Evolutionary conservation across 35 echinoderm and acorn worm species (phyloP), one percentile per base, ranked within the genome.

Genomic region (Holothuria glaberrima): DNA sequence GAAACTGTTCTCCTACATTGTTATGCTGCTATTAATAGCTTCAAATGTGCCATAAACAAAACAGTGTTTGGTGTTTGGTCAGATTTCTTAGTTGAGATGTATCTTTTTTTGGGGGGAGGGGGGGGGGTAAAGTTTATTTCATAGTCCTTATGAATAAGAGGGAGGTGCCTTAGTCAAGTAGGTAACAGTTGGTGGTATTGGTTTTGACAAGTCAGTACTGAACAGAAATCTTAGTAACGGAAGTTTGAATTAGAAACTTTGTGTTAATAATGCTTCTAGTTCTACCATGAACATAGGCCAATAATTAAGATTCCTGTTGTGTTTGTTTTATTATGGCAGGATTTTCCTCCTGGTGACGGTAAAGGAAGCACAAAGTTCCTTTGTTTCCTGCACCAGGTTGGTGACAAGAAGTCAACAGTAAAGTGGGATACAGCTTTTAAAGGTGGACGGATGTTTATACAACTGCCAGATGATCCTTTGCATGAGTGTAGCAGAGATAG

Each of bases 401-500:
- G 93, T 22, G 97, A 93, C 59, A 94, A 98, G 24, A 81, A 90
- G 88, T 72, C 58, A 27, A 62, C 75, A 57, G 86, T 99, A 57
- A 91, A 91, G 32, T 99, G 97, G 97, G 89, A 99, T 46, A 90
- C 93, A 26, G 93, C 84, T 29, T 45, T 93, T 64, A 86, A 52
- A 30, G 73, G 92, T 5, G 67, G 72, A n/a, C 82, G 70, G 19
- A 88, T 95, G 48, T 94, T 90, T 31, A 83, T 99, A 62, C 90
- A 95, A 68, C 56, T 99, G 67, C 97, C 97, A 14, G 80, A 90
- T 22, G 86, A 91, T 75, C 83, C 76, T 29, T 74, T 93, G 24
- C 85, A 91, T 30, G 89, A 94, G 48, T 94, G 93, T 48, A 93
- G 93, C 31, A 93, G 97, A 82, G 97, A 99, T 83, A 98, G 95